phyloP scores from a whole-genome alignment of 2,113 vertebrate genomes.

The Ovis canadensis region DNA sequence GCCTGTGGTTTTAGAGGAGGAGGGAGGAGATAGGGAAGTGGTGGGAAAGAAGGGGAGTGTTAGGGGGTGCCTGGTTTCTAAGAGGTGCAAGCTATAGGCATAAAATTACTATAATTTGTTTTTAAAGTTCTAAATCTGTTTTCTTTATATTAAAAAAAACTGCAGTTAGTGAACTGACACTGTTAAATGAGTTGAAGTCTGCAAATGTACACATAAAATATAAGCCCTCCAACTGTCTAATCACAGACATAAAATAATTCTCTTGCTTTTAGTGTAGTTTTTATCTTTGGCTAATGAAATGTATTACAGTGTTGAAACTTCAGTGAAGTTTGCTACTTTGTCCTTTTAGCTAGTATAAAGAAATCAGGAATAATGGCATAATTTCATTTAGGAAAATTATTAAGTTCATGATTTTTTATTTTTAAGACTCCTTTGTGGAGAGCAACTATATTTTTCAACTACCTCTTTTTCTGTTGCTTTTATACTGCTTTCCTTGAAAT shows the following conservation, averaged over 20 bases:
- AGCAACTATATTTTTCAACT: conserved; percentile 62
- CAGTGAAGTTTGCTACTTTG: conserved; percentile 70
- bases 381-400: conserved; percentile 76
- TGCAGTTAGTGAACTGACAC: conserved; percentile 67
- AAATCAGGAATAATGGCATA: conserved; percentile 70
- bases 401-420: conserved; percentile 69
- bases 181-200: conserved; percentile 74
- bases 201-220: conserved; percentile 73
- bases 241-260: conserved; percentile 70
- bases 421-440: conserved; percentile 69
- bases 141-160: conserved; percentile 70
- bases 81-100: conserved; percentile 66
- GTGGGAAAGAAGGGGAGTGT: conserved; percentile 45
- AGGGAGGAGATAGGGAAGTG: conserved; percentile 41
- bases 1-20: conserved; percentile 30
- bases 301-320: conserved; percentile 66
- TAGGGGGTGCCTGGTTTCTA: conserved; percentile 52
- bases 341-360: conserved; percentile 69
- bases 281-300: conserved; percentile 74
- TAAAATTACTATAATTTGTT: conserved; percentile 75
- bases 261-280: conserved; percentile 71
- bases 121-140: conserved; percentile 73
- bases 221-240: conserved; percentile 70
- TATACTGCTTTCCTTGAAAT: conserved; percentile 66
- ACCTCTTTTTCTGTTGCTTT: conserved; percentile 63